Base-by-base conservation (phyloP, 2,797 vertebrate genomes). In the Iguana delicatissima region DNA sequence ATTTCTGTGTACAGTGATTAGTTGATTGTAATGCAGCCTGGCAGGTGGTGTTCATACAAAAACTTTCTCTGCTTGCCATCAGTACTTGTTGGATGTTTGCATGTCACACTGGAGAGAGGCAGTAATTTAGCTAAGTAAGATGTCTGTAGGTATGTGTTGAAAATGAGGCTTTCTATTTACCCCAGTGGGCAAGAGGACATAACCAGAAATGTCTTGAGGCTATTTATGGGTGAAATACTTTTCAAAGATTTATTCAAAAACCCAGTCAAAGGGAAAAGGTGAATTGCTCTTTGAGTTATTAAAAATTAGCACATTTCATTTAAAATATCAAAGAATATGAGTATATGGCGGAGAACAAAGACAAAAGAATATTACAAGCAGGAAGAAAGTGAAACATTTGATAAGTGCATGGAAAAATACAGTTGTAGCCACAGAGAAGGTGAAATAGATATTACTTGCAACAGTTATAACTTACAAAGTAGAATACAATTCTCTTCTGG, bases 1-100 rank as follows among this genome's bases (percentile, higher is more conserved):
- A 97, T 96, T 96, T 95, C 92, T 89, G 26, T 90, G 94, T 96
- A 96, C 92, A 93, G 92, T 95, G 95, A 92, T 91, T 96, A 95
- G 88, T 93, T 96, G 96, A 95, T 95, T 93, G 93, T 92, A 91
- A 95, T 94, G 91, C 92, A 96, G 92, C 95, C 92, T 94, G 94
- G 91, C 93, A 95, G 93, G 92, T 94, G 91, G 81, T 92, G 88
- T 79, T 74, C 92, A 94, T 95, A 96, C 96, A 94, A 96, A 93
- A 93, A 92, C 91, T 93, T 88, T 79, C 82, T 84, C 20, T 88
- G 55, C 79, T 81, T 90, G 73, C 55, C 29, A 24, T 76, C n/a
- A 24, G 69, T 38, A 9, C 52, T 86, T 80, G 38, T 46, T 86
- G 62, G 50, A 35, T 59, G 18, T 69, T 89, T 90, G 80, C 4